A percentile compares a stretch with the other conserved stretches of the same genome.
Evolutionary conservation across 53 echinoderm and acorn worm genomes (phyloP).

Genomic region (Paracentrotus lividus): DNA sequence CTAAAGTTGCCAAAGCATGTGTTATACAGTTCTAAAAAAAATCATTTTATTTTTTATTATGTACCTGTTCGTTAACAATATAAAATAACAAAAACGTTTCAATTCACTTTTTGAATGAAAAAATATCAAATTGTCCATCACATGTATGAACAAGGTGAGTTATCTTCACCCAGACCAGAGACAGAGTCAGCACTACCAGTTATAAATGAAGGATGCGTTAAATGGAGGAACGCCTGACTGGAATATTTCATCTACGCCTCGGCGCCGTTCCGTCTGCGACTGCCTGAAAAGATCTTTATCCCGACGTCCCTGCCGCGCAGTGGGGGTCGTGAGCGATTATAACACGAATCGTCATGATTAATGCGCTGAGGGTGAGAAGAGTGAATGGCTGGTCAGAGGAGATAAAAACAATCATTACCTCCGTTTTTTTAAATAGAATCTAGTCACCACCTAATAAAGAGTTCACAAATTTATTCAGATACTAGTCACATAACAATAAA

Average conservation of each 20-base stretch:
- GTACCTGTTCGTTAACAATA: too few relatives aligned
- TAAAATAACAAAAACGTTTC: too few relatives aligned
- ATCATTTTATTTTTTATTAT: too few relatives aligned
- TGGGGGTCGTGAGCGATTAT: conserved; percentile 51
- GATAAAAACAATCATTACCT: not conserved
- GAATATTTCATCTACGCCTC: conserved; percentile 41
- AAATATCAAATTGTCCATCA: too few relatives aligned
- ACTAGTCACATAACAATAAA: not conserved
- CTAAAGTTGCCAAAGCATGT: too few relatives aligned
- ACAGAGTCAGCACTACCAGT: not conserved
- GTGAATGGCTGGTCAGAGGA: not conserved
- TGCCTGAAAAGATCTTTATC: not conserved
- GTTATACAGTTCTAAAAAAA: too few relatives aligned
- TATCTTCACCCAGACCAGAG: not conserved
- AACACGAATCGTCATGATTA: conserved; percentile 11
- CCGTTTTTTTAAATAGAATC: not conserved
- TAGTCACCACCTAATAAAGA: not conserved
- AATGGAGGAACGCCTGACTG: conserved; percentile 41
- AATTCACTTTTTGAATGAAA: too few relatives aligned
- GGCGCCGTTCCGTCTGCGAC: conserved; percentile 30
- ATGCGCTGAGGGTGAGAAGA: not conserved
- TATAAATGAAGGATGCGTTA: conserved; percentile 31
- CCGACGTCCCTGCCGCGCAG: not conserved
- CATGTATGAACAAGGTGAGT: not conserved
- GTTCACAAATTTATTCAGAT: not conserved